phyloP scores from a whole-genome alignment of 2,888 invertebrate species.

The Machimus rusticus region DNA sequence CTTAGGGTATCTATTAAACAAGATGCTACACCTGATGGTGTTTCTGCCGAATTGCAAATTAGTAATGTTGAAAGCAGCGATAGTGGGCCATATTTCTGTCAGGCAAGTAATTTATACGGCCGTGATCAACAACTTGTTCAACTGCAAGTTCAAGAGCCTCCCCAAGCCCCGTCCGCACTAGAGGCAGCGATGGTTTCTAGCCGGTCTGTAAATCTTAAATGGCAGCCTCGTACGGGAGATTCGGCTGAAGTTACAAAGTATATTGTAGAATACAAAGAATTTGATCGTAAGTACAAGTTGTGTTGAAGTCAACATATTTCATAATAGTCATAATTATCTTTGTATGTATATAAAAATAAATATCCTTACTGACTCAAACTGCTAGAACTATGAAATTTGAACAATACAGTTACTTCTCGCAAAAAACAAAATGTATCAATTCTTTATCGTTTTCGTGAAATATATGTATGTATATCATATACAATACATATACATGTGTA shows the following conservation, averaged over 20 bases:
- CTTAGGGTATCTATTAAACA: conserved; percentile 69
- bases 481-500: too few relatives aligned
- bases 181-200: conserved; percentile 76
- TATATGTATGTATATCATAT: too few relatives aligned
- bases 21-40: conserved; percentile 74
- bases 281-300: conserved; percentile 65
- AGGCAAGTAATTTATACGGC: conserved; percentile 77
- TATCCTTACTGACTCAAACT: too few relatives aligned
- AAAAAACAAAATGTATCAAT: too few relatives aligned
- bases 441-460: too few relatives aligned
- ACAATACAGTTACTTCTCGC: too few relatives aligned
- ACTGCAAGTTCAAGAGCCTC: conserved; percentile 78
- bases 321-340: too few relatives aligned
- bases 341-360: too few relatives aligned
- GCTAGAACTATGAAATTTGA: too few relatives aligned
- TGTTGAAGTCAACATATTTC: too few relatives aligned
- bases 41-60: conserved; percentile 75
- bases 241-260: conserved; percentile 76
- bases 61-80: conserved; percentile 74
- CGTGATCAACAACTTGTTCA: conserved; percentile 76
- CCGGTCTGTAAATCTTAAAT: conserved; percentile 76
- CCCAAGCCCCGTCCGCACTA: conserved; percentile 73
- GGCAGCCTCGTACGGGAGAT: conserved; percentile 75
- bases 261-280: conserved; percentile 73
- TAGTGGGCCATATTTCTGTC: conserved; percentile 80